A percentile compares a stretch with the other conserved stretches of the same genome.
phyloP scores from a whole-genome alignment of 2,113 vertebrate species.

The Pelecanus crispus region DNA sequence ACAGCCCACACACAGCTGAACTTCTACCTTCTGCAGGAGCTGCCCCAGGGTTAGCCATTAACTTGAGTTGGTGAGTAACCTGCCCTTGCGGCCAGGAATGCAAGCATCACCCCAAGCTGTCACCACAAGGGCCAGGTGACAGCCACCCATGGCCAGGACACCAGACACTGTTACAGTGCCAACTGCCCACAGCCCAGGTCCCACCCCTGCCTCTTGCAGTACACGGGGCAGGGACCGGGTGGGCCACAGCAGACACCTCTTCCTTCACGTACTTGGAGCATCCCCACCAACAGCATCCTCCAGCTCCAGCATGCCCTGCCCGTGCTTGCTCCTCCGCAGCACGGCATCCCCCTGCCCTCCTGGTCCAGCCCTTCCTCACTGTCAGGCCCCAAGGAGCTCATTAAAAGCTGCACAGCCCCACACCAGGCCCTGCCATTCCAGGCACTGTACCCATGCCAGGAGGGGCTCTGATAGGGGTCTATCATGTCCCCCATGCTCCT shows the following conservation, averaged over 20 bases:
- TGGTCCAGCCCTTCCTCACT: not conserved
- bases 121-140: not conserved
- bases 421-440: not conserved
- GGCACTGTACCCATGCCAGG: no score
- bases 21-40: conserved; percentile 57
- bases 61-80: conserved; percentile 56
- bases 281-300: not conserved
- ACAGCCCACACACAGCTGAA: not conserved
- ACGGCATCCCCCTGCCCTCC: not conserved
- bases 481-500: not conserved
- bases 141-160: not conserved
- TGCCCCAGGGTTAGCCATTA: conserved; percentile 60
- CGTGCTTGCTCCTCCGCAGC: not conserved
- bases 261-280: not conserved
- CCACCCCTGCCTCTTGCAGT: not conserved
- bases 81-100: conserved; percentile 20
- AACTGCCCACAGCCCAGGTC: not conserved
- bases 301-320: not conserved
- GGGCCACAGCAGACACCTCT: not conserved
- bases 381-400: fast-evolving
- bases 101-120: not conserved
- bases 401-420: not conserved
- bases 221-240: not conserved
- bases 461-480: not conserved
- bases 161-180: not conserved